Percentiles rank a stretch among this genome's conserved stretches.
Evolutionary conservation across 2,113 vertebrate species (phyloP).

Genomic region (Actenoides hombroni): DNA sequence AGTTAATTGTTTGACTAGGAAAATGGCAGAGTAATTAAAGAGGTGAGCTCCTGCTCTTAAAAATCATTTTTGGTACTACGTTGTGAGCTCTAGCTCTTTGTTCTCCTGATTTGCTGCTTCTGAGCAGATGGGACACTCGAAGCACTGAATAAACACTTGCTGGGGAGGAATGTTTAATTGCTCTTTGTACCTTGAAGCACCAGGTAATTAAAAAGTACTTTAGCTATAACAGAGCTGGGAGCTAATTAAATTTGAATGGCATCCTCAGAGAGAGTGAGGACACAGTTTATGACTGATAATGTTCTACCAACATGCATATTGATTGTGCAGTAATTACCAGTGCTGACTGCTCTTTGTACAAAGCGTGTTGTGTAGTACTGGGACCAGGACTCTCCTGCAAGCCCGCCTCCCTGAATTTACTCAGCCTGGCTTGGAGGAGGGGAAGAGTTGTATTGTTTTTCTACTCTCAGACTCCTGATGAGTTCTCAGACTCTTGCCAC

Average conservation of each 20-base stretch:
- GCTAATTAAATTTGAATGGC: conserved; percentile 38
- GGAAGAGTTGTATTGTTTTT: not conserved
- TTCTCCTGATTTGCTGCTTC: not conserved
- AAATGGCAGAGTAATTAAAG: conserved; percentile 22
- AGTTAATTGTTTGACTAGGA: not conserved
- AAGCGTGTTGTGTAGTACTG: not conserved
- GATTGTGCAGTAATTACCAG: not conserved
- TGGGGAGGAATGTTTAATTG: conserved; percentile 32
- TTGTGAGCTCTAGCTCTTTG: not conserved
- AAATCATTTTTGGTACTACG: not conserved
- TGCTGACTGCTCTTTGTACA: not conserved
- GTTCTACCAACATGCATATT: not conserved
- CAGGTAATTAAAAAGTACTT: conserved; percentile 42
- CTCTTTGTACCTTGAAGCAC: conserved; percentile 23
- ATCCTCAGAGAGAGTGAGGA: not conserved
- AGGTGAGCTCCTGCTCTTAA: not conserved
- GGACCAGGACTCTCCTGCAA: not conserved
- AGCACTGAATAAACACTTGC: conserved; percentile 58
- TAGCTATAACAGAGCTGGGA: not conserved
- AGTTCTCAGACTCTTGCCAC: not conserved
- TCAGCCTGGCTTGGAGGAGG: not conserved
- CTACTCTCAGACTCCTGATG: not conserved
- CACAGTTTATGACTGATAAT: conserved; percentile 6
- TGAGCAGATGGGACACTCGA: conserved; percentile 63
- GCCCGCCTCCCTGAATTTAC: fast-evolving